These are phyloP conservation scores for Poeciliopsis prolifica DNA, from an alignment of 2,113 vertebrate species.

Conservation along the genomic window DNA sequence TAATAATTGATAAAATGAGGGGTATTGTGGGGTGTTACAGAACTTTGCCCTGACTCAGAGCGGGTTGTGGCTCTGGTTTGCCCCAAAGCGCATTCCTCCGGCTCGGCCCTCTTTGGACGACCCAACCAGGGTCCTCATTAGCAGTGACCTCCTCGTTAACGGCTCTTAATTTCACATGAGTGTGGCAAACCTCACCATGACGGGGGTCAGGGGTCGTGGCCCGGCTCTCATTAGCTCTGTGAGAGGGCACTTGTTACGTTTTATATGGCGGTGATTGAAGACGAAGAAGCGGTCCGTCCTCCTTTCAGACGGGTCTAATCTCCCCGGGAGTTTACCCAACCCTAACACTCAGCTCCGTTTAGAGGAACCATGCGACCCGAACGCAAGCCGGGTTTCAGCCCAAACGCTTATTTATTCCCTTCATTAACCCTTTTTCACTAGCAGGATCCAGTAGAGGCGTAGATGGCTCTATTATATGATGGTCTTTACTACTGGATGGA, in stretches of 20 bases:
- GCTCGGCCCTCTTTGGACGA: constrained; percentile 21
- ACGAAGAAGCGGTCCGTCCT: constrained; percentile 47
- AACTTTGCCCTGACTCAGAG: constrained; percentile 14
- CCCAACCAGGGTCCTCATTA: constrained; percentile 76
- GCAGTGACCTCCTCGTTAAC: constrained; percentile 65
- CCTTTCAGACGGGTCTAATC: constrained; percentile 60
- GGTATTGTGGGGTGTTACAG: constrained; percentile 16
- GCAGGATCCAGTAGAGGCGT: not conserved
- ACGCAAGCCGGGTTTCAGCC: constrained; percentile 15
- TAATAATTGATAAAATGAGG: constrained; percentile 1
- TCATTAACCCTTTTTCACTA: constrained; percentile 44
- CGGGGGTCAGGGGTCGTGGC: constrained; percentile 61
- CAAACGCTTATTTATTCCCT: constrained; percentile 24
- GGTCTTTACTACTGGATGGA: not conserved
- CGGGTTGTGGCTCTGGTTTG: constrained; percentile 23
- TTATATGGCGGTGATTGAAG: constrained; percentile 59
- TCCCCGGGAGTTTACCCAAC: constrained; percentile 73
- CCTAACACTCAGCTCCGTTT: constrained; percentile 70
- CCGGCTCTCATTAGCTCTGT: constrained; percentile 70
- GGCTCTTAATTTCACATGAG: constrained; percentile 76
- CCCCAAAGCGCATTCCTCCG: constrained; percentile 57
- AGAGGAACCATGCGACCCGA: constrained; percentile 44
- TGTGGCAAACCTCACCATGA: constrained; percentile 48
- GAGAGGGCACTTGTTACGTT: constrained; percentile 61
- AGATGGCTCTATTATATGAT: not conserved